phyloP scores from a whole-genome alignment of 2,888 invertebrate species.

The Thymelicus sylvestris region DNA sequence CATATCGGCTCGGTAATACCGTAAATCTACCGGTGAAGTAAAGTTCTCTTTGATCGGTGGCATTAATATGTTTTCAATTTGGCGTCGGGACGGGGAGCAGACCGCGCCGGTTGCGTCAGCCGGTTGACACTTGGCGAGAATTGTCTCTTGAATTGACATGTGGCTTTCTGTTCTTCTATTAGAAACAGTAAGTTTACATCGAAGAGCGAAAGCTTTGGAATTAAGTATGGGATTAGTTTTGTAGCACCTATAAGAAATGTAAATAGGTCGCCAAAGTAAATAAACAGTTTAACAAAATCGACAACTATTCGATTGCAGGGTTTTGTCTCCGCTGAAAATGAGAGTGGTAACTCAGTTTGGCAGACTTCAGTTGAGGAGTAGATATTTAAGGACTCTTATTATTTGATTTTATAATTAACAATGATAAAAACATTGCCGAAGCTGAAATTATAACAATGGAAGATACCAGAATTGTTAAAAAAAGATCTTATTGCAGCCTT shows the following conservation, averaged over 20 bases:
- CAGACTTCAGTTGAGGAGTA: no score
- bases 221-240: background rate
- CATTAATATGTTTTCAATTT: constrained; percentile 77
- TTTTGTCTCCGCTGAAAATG: no score
- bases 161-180: constrained; percentile 52
- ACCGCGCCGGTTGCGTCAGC: constrained; percentile 70
- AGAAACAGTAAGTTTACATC: background rate
- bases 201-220: background rate
- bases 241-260: background rate
- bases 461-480: no score
- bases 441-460: no score
- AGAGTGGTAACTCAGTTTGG: no score
- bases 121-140: constrained; percentile 65
- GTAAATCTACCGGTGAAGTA: constrained; percentile 54
- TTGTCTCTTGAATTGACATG: constrained; percentile 60
- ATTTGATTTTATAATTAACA: no score
- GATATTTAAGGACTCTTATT: no score
- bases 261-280: no score
- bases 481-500: no score
- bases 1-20: constrained; percentile 42
- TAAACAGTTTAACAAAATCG: no score
- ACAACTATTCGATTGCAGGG: no score
- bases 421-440: no score
- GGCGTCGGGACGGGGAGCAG: constrained; percentile 69
- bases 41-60: constrained; percentile 76